phyloP scores from a whole-genome alignment of 2,113 vertebrate genomes.

The Plecturocebus donacophilus region DNA sequence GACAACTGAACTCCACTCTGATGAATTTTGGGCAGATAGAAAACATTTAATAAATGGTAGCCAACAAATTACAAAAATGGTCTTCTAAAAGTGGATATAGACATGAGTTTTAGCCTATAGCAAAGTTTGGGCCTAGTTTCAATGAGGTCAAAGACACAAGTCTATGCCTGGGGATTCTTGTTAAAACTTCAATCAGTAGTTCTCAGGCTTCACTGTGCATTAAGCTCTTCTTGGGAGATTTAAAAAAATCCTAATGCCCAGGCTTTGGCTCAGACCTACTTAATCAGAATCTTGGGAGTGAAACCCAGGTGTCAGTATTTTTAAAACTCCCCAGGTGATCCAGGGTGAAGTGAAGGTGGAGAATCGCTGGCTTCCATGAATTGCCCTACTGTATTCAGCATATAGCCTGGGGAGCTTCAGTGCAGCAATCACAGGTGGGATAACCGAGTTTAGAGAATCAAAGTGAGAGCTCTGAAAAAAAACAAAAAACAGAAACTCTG shows the following conservation, averaged over 20 bases:
- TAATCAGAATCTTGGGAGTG: neutral
- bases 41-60: neutral
- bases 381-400: neutral
- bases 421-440: rapidly evolving
- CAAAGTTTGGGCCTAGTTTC: neutral
- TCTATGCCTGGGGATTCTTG: neutral
- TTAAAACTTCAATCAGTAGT: neutral
- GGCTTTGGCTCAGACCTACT: neutral
- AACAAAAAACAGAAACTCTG: neutral
- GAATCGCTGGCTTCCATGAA: neutral
- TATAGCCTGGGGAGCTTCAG: neutral
- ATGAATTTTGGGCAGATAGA: neutral
- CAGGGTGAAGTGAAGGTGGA: neutral
- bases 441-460: neutral
- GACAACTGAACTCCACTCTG: constrained; percentile 24
- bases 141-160: neutral
- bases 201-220: neutral
- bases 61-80: neutral
- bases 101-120: neutral
- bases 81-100: neutral
- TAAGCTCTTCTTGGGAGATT: neutral
- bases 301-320: neutral
- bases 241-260: neutral
- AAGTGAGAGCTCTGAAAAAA: neutral
- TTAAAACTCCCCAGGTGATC: neutral